Evolutionary conservation across 2,797 vertebrate species (phyloP), one percentile per base, ranked within the genome.

Genomic region (Enteromius viviparus): DNA sequence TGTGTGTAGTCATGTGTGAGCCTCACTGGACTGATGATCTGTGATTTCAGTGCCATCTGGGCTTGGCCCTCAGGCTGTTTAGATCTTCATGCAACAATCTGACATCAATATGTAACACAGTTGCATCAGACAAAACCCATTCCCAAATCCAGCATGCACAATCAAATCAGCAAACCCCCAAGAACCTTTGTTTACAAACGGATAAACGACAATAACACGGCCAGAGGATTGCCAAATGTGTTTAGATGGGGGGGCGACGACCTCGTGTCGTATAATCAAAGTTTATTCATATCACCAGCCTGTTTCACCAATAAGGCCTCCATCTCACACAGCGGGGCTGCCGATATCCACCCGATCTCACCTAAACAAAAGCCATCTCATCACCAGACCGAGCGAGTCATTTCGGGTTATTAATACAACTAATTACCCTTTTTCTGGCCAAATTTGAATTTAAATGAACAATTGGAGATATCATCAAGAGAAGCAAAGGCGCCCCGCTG

Each of bases 381-480:
- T 93, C 90, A 90, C 83, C 74, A 91, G 90, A 91, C 87, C 88
- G 86, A 87, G 86, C 86, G 87, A 81, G 89, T 91, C 89, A 88
- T 90, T 92, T 79, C 89, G 86, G 91, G 89, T 93, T 92, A 90
- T 82, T 86, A 88, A 87, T 85, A 92, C 91, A 91, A 90, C 92
- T 92, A 93, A 94, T 94, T 94, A 94, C 74, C 76, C 92, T 92
- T 91, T 91, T 91, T 91, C 91, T 90, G 88, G 87, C 89, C 89
- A 92, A 92, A 93, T 94, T 92, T 92, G 87, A 95, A 95, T 94
- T 93, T 94, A 94, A 94, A 95, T 94, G 89, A 94, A 94, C 93
- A 91, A 90, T 90, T 85, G 88, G 69, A 92, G 92, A 94, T 93
- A 94, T 91, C 89, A 92, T 93, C 92, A 88, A 89, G 91, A 91